These are phyloP conservation scores for Pogonomyrmex californicus DNA, from an alignment of 1,140 invertebrate genomes.

Conservation along the genomic window DNA sequence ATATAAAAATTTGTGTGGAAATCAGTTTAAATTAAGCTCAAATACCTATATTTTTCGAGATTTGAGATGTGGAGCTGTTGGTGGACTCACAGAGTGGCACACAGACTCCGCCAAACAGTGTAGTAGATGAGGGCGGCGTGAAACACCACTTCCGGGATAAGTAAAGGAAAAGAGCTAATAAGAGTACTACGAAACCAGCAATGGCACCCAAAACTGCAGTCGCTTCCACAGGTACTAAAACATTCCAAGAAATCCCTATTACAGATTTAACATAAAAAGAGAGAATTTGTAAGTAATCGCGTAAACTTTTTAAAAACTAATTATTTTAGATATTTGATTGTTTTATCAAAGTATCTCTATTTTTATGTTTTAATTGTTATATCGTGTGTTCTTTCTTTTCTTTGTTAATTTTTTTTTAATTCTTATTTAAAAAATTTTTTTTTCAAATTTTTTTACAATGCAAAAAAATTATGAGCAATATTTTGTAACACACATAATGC, in stretches of 20 bases:
- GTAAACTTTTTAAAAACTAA: no score
- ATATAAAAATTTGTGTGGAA: not conserved
- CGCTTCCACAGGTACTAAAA: constrained; percentile 92
- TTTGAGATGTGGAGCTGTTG: constrained; percentile 82
- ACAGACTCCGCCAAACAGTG: constrained; percentile 85
- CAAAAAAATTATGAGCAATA: no score
- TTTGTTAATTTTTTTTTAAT: no score
- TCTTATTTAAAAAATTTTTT: no score
- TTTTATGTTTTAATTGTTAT: no score
- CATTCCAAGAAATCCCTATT: not conserved
- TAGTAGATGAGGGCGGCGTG: constrained; percentile 82
- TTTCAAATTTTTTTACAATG: no score
- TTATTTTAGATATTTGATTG: no score
- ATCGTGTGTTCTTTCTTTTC: not conserved
- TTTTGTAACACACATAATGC: no score
- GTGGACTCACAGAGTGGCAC: constrained; percentile 85
- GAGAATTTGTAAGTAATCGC: no score
- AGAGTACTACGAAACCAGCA: constrained; percentile 91
- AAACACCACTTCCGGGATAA: constrained; percentile 93
- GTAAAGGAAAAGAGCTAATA: constrained; percentile 93
- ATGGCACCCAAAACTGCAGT: constrained; percentile 93
- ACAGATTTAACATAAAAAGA: not conserved
- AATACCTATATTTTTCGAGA: constrained; percentile 84
- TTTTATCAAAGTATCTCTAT: no score
- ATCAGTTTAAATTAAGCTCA: constrained; percentile 16